phyloP scores from a whole-genome alignment of 2,888 invertebrate species.

The Artemia sp. region DNA sequence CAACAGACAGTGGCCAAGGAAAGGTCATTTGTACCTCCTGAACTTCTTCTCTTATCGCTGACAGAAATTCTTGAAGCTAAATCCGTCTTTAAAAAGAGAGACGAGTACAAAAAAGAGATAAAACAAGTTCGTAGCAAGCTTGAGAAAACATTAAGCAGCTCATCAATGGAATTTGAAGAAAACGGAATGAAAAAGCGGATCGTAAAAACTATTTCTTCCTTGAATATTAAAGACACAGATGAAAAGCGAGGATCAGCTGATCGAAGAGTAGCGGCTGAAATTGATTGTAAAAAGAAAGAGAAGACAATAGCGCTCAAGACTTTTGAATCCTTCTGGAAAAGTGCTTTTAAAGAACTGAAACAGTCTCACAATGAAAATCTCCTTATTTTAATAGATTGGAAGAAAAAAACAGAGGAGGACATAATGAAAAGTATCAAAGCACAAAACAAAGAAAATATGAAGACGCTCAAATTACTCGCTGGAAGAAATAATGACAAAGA shows the following conservation, averaged over 20 bases:
- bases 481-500: neutral
- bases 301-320: neutral
- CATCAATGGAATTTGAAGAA: neutral
- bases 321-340: slow-evolving; percentile 8
- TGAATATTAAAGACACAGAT: slow-evolving; percentile 1
- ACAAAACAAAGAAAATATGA: neutral
- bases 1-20: slow-evolving; percentile 1
- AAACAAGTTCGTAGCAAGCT: neutral
- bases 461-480: neutral
- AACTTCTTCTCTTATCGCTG: neutral
- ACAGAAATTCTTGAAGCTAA: slow-evolving; percentile 1
- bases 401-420: neutral
- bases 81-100: neutral
- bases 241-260: neutral
- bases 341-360: neutral
- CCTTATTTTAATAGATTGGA: neutral
- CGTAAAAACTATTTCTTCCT: neutral
- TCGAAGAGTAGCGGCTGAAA: neutral
- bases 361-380: neutral
- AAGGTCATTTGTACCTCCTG: neutral
- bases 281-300: neutral
- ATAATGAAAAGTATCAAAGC: slow-evolving; percentile 8
- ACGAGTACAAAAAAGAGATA: slow-evolving; percentile 7
- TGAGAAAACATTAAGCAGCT: neutral
- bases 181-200: neutral